These are phyloP conservation scores for Cordylochernes scorpioides DNA, from an alignment of 2,888 invertebrate species.

Conservation along the genomic window DNA sequence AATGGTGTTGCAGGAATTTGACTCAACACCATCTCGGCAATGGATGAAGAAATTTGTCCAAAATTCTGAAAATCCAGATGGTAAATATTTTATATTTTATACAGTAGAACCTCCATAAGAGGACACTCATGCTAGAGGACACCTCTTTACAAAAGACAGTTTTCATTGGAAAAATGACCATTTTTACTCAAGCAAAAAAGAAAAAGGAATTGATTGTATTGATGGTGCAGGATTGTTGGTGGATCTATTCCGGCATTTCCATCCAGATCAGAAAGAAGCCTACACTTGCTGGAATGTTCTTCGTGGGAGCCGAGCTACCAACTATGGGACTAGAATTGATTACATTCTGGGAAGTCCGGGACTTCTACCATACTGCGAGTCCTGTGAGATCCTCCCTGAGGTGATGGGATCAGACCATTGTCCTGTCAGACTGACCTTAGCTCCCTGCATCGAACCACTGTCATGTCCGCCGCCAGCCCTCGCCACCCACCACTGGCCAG, in stretches of 20 bases:
- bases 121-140: no score
- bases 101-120: no score
- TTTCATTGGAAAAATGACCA: no score
- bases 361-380: constrained; percentile 16
- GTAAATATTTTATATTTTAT: no score
- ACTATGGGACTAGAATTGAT: constrained; percentile 28
- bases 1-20: no score
- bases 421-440: no score
- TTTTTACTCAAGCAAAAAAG: no score
- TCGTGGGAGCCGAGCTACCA: constrained; percentile 24
- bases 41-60: background rate
- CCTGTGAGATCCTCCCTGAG: constrained; percentile 18
- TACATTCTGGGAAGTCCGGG: constrained; percentile 23
- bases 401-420: constrained; percentile 28
- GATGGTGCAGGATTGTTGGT: no score
- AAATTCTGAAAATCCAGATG: background rate
- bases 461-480: no score
- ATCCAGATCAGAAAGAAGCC: constrained; percentile 21
- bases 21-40: background rate
- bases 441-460: no score
- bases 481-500: constrained; percentile 25
- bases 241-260: constrained; percentile 25
- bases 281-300: constrained; percentile 27
- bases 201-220: no score
- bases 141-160: no score